Percentiles rank a stretch among this genome's conserved stretches.
Evolutionary conservation across 2,888 invertebrate genomes (phyloP).

Genomic region (Lasioglossum figueresi): DNA sequence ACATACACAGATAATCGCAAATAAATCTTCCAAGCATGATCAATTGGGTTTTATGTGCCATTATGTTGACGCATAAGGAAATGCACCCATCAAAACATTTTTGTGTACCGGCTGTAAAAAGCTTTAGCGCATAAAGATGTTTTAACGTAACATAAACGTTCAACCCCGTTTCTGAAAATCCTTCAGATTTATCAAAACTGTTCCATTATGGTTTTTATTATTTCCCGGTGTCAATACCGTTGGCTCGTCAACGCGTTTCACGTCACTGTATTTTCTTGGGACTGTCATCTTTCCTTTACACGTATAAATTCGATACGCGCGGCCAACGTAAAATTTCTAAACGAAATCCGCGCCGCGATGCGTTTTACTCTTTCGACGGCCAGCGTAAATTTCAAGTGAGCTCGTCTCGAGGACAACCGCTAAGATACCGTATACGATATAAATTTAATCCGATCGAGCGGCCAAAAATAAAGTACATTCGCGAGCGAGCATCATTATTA

Average conservation of each 20-base stretch:
- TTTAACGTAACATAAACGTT: background rate
- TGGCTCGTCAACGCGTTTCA: background rate
- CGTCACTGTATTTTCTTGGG: background rate
- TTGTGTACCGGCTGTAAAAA: background rate
- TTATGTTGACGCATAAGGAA: background rate
- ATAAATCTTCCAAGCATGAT: background rate
- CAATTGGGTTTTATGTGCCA: background rate
- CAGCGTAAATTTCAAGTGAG: constrained; percentile 17
- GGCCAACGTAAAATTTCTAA: constrained; percentile 2
- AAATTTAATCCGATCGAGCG: constrained; percentile 16
- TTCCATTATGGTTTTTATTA: background rate
- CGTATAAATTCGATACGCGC: background rate
- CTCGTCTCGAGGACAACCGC: constrained; percentile 17
- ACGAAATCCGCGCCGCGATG: background rate
- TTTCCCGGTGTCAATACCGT: background rate
- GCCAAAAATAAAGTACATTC: constrained; percentile 14
- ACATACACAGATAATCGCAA: background rate
- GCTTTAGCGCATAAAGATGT: background rate
- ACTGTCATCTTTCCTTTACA: background rate
- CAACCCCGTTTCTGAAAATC: background rate
- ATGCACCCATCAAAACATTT: background rate
- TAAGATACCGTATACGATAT: constrained; percentile 9
- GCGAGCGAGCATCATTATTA: background rate
- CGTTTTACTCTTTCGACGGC: background rate
- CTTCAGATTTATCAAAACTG: background rate